Evolutionary conservation across 1,140 invertebrate genomes (phyloP).

Genomic region (Cherax quadricarinatus): DNA sequence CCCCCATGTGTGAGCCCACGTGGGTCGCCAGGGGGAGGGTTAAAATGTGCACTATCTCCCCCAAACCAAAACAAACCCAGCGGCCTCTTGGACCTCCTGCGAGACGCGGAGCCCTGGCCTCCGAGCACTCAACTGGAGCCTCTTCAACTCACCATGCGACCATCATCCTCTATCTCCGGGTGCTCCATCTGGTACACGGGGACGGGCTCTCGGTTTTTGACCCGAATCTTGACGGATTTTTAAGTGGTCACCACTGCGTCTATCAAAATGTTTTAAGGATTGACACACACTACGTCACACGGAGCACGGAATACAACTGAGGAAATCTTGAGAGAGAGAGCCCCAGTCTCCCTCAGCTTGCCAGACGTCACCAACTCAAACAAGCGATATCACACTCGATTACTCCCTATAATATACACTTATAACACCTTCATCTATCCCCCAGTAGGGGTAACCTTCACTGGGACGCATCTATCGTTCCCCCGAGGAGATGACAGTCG

Average conservation of each 20-base stretch:
- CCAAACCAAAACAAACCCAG: slow-evolving; percentile 53
- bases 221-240: slow-evolving; percentile 89
- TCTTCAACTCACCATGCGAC: slow-evolving; percentile 78
- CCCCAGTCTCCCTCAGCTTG: neutral
- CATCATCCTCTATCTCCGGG: slow-evolving; percentile 85
- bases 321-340: neutral
- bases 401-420: neutral
- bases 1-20: slow-evolving; percentile 31
- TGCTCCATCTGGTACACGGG: slow-evolving; percentile 90
- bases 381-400: slow-evolving; percentile 21
- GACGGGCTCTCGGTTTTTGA: slow-evolving; percentile 91
- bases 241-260: slow-evolving; percentile 60
- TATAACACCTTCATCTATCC: too few species aligned
- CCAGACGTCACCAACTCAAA: slow-evolving; percentile 42
- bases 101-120: neutral
- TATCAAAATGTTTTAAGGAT: slow-evolving; percentile 39
- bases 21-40: slow-evolving; percentile 19
- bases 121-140: neutral
- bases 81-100: neutral
- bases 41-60: slow-evolving; percentile 54
- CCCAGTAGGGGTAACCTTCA: too few species aligned
- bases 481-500: neutral
- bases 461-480: too few species aligned
- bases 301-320: slow-evolving; percentile 64
- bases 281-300: slow-evolving; percentile 56